Evolutionary conservation across 2,797 vertebrate genomes (phyloP).

Genomic region (Echiichthys vipera): DNA sequence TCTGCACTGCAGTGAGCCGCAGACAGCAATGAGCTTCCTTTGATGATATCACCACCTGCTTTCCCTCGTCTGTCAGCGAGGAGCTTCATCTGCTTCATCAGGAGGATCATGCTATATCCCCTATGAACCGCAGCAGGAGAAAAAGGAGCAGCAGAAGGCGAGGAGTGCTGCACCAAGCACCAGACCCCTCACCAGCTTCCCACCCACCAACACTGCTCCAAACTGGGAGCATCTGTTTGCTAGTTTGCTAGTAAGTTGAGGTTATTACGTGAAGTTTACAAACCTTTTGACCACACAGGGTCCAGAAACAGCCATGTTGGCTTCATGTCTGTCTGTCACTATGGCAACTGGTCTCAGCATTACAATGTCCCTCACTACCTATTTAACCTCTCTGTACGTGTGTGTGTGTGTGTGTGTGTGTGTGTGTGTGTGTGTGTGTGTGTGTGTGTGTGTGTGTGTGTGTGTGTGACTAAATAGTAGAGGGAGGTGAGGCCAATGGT

Average conservation of each 20-base stretch:
- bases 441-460: background rate
- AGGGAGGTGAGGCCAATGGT: conserved; percentile 40
- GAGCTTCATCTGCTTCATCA: background rate
- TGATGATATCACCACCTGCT: conserved; percentile 26
- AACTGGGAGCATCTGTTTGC: too few species aligned
- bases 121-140: too few species aligned
- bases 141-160: too few species aligned
- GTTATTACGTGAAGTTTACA: too few species aligned
- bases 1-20: too few species aligned
- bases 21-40: background rate
- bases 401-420: background rate
- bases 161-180: background rate
- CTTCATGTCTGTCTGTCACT: background rate
- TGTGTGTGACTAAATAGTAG: conserved; percentile 20
- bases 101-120: background rate
- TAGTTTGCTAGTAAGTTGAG: too few species aligned
- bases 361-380: background rate
- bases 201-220: too few species aligned
- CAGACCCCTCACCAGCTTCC: background rate
- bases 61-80: conserved; percentile 28
- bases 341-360: background rate
- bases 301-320: background rate
- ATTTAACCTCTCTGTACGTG: conserved; percentile 25
- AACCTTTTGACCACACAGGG: background rate
- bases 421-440: background rate